Conservation (phyloP, 2,888 invertebrate genomes). For the Ischnura elegans region DNA sequence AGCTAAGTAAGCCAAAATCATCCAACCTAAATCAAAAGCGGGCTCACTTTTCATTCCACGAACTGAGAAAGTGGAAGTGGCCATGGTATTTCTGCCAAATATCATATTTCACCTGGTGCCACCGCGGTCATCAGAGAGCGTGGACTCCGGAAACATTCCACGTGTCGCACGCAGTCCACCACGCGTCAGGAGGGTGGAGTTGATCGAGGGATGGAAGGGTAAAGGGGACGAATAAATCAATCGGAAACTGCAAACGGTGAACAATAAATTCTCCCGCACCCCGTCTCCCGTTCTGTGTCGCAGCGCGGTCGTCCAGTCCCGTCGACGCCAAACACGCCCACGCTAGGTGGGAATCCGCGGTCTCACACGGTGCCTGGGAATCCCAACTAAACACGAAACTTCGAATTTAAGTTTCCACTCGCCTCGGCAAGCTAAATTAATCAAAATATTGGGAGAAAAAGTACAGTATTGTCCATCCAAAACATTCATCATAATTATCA, state of each 20-base stretch:
- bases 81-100: background rate
- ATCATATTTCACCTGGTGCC: background rate
- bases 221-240: conserved; percentile 21
- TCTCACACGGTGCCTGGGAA: background rate
- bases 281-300: background rate
- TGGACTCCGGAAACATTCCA: background rate
- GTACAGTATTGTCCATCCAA: too few species aligned
- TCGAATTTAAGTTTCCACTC: too few species aligned
- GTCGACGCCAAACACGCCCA: background rate
- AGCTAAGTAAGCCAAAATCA: too few species aligned
- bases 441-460: too few species aligned
- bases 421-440: too few species aligned
- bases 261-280: background rate
- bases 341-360: background rate
- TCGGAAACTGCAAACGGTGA: background rate
- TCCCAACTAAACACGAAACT: background rate
- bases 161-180: background rate
- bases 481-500: too few species aligned
- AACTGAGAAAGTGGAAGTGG: background rate
- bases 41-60: background rate
- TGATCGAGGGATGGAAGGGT: background rate
- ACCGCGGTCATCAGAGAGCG: background rate
- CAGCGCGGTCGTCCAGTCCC: background rate
- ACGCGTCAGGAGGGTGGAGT: background rate
- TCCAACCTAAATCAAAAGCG: background rate